phyloP scores from a whole-genome alignment of 2,888 invertebrate species.

The Drosophila tripunctata region DNA sequence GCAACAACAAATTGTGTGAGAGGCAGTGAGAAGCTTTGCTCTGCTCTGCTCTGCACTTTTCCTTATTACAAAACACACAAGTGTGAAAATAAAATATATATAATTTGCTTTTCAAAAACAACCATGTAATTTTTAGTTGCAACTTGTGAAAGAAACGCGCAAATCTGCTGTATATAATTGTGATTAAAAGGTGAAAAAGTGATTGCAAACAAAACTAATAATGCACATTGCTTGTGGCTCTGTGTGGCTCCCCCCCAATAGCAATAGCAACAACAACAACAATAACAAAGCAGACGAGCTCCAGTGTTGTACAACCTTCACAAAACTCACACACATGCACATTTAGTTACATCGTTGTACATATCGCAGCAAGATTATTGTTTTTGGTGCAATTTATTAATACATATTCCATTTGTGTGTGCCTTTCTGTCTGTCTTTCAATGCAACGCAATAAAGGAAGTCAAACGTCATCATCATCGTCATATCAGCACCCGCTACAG shows the following conservation, averaged over 20 bases:
- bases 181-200: conserved; percentile 42
- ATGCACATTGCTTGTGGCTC: conserved; percentile 39
- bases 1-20: conserved; percentile 64
- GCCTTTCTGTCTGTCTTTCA: conserved; percentile 32
- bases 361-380: conserved; percentile 49
- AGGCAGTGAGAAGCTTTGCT: conserved; percentile 49
- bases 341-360: conserved; percentile 10
- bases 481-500: conserved; percentile 34
- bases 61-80: conserved; percentile 58
- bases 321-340: conserved; percentile 29
- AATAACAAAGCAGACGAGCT: conserved; percentile 40
- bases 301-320: conserved; percentile 66
- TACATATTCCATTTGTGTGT: conserved; percentile 54
- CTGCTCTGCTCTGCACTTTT: too few relatives aligned
- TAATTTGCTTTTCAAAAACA: neutral
- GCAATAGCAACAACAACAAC: conserved; percentile 42
- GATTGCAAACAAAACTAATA: conserved; percentile 59
- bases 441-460: conserved; percentile 56
- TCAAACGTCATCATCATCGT: conserved; percentile 43
- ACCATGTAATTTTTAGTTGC: neutral
- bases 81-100: conserved; percentile 17
- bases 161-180: conserved; percentile 2
- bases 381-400: conserved; percentile 57
- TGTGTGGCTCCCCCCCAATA: conserved; percentile 3
- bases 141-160: neutral